A percentile compares a stretch with the other conserved stretches of the same genome.
phyloP scores from a whole-genome alignment of 2,797 vertebrate genomes.

The Melanotaenia parkinsoni region DNA sequence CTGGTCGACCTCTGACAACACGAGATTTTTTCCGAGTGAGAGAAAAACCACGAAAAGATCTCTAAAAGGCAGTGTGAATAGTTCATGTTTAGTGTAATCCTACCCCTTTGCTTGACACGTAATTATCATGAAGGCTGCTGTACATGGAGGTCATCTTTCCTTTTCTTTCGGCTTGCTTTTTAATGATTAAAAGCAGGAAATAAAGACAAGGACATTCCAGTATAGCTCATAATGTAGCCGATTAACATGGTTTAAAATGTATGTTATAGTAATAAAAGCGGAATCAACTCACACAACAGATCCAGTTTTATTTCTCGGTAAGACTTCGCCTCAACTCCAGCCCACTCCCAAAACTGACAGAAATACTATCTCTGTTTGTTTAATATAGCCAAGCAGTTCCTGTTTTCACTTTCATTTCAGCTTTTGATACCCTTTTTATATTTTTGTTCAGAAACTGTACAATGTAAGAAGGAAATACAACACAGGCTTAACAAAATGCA shows the following conservation, averaged over 20 bases:
- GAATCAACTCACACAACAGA: constrained; percentile 60
- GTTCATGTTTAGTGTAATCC: constrained; percentile 1
- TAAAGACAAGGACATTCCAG: background rate
- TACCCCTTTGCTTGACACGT: constrained; percentile 73
- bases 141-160: constrained; percentile 65
- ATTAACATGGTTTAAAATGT: background rate
- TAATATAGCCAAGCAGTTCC: constrained; percentile 59
- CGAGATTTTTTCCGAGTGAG: background rate
- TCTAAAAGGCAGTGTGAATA: background rate
- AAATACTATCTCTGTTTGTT: background rate
- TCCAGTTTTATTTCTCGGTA: background rate
- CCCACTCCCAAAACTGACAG: constrained; percentile 5
- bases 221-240: background rate
- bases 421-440: constrained; percentile 7
- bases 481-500: background rate
- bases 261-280: background rate
- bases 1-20: constrained; percentile 59
- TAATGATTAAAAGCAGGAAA: constrained; percentile 21
- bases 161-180: background rate
- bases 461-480: background rate
- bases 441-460: background rate
- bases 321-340: background rate
- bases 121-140: constrained; percentile 61
- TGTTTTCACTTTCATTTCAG: constrained; percentile 77
- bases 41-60: background rate